Conservation (phyloP, 2,888 invertebrate genomes). For the Oasisia sp. region DNA sequence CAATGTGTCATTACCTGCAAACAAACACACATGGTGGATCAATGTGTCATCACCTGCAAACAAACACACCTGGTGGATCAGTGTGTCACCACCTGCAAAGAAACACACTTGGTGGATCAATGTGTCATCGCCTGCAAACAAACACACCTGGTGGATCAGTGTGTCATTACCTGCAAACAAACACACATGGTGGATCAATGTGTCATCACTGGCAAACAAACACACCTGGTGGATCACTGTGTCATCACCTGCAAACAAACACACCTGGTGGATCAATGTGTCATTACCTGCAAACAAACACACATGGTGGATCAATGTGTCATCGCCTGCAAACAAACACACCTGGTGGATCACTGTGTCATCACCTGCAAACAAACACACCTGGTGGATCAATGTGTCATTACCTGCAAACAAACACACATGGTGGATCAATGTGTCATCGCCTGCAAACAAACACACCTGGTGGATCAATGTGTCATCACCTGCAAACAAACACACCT, state of each 20-base stretch:
- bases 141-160: neutral
- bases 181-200: neutral
- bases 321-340: too few relatives aligned
- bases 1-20: too few relatives aligned
- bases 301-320: neutral
- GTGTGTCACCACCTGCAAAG: slow-evolving; percentile 80
- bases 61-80: slow-evolving; percentile 61
- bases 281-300: neutral
- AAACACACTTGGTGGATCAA: slow-evolving; percentile 18
- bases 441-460: too few relatives aligned
- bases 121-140: neutral
- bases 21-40: too few relatives aligned
- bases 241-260: neutral
- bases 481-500: too few relatives aligned
- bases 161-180: neutral
- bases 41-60: too few relatives aligned
- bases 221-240: neutral
- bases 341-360: too few relatives aligned
- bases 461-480: too few relatives aligned
- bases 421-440: neutral
- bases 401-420: too few relatives aligned
- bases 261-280: neutral
- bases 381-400: too few relatives aligned
- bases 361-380: too few relatives aligned
- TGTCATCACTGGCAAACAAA: neutral